Base-by-base conservation (phyloP, 2,797 vertebrate species). In the Dromococcyx pavoninus region DNA sequence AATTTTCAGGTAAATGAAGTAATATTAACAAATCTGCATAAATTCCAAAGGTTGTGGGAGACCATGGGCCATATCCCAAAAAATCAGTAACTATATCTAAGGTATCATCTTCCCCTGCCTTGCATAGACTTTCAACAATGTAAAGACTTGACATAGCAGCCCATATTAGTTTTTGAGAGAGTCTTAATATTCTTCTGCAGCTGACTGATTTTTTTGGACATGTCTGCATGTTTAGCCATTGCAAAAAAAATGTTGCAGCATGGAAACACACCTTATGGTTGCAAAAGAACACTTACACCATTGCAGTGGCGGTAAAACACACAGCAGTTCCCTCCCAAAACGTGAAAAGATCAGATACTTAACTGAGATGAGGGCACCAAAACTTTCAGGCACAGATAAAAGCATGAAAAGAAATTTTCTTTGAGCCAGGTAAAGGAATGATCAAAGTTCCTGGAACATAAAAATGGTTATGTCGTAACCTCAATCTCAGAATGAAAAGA, bases 371-470 rank as follows among this genome's bases (percentile, higher is more conserved):
- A 74, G 70, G 62, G 39, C 64, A 88, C 90, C 76, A 82, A 57
- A 89, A 97, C 60, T 79, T 95, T 86, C 82, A 82, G 79, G 53
- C 57, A 74, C 30, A 96, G 92, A 95, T 95, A 80, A 95, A 95
- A 94, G 82, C 73, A 62, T 7, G 9, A 33, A 2, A 65, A 79
- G 83, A 96, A 88, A 65, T 7, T 11, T 21, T 83, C 85, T 93
- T 95, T 91, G 92, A 92, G 91, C 48, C 61, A 62, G 77, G 66
- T 84, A 77, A 94, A 93, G 67, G 64, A 91, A 96, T 95, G 90
- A 96, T 95, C 94, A 96, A 96, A 95, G 86, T 91, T 95, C 69
- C 27, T 76, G 86, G 88, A 88, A 86, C n/a, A 89, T 18, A 89
- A 78, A 91, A 94, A 93, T 82, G 78, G 62, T 69, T 89, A 87